Percentiles rank a stretch among this genome's conserved stretches.
Conservation (phyloP, 2,797 vertebrate genomes). For the Spondyliosoma cantharus region DNA sequence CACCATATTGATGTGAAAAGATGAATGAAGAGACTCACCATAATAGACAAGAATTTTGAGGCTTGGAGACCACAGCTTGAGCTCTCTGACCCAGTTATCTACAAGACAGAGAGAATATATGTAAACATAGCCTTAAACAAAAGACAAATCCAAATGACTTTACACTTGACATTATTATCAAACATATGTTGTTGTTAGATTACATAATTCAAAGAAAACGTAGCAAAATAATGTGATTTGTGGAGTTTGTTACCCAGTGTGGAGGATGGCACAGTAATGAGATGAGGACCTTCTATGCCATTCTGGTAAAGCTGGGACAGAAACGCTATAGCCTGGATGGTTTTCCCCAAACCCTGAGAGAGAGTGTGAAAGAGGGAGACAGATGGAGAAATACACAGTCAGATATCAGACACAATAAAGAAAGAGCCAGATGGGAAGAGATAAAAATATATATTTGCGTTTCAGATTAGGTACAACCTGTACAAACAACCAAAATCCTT, state of each 20-base stretch:
- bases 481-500: constrained; percentile 7
- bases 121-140: not conserved
- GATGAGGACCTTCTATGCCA: constrained; percentile 90
- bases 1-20: not conserved
- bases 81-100: constrained; percentile 99
- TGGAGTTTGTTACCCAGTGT: constrained; percentile 88
- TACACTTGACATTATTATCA: not conserved
- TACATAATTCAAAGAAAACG: not conserved
- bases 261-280: constrained; percentile 95
- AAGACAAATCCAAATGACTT: not conserved
- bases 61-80: constrained; percentile 92
- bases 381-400: constrained; percentile 3
- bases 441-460: constrained; percentile 13
- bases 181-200: not conserved
- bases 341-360: constrained; percentile 95
- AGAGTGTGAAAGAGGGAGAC: not conserved
- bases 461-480: not conserved
- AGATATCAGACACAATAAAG: constrained; percentile 4
- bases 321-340: constrained; percentile 97
- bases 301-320: constrained; percentile 91
- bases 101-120: constrained; percentile 31
- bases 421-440: not conserved
- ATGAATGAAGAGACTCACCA: constrained; percentile 83
- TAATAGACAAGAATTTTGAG: constrained; percentile 93
- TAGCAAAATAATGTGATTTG: not conserved